Evolutionary conservation across 2,888 invertebrate species (phyloP), one percentile per base, ranked within the genome.

Genomic region (Gortyna flavago): DNA sequence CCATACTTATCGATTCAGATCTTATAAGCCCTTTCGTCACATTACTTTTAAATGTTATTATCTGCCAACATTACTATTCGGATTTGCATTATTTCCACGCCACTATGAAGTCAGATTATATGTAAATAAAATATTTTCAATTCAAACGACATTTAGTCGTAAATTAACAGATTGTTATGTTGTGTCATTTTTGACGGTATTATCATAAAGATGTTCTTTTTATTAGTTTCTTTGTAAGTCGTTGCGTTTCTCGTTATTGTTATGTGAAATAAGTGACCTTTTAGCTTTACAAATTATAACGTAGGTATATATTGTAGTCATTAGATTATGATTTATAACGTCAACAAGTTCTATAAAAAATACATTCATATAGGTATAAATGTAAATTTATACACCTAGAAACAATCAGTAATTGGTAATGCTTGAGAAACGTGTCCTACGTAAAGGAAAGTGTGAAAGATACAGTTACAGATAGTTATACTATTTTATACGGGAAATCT

Each of bases 91-190:
- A 86, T 85, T 83, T 77, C 74, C 79, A 25, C 51, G 61, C 8
- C 77, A 78, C 73, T 83, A 80, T 77, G 76, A 61, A 70, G 32
- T 81, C 79, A 77, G 67, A 85, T 89, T 89, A 85, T 88, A 87
- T 85, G 85, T 87, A 83, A 89, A 87, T 87, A 85, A 81, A 88
- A 85, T 87, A 64, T 78, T 72, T 74, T 79, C 75, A 80, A 87
- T 89, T 90, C 83, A 78, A 87, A 84, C 83, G 38, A 79, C 8
- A 83, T 81, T 83, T 74, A 80, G 85, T 85, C 88, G 82, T 89
- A 86, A 89, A 90, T 86, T 87, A 84, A 80, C 81, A 85, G 83
- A 84, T 87, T 85, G 85, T 85, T 88, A 86, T 66, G 79, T 82
- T 80, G 68, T 81, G 77, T 84, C 72, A 81, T 59, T 80, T 73